Evolutionary conservation across 2,113 vertebrate species (phyloP).

Genomic region (Cyanistes caeruleus): DNA sequence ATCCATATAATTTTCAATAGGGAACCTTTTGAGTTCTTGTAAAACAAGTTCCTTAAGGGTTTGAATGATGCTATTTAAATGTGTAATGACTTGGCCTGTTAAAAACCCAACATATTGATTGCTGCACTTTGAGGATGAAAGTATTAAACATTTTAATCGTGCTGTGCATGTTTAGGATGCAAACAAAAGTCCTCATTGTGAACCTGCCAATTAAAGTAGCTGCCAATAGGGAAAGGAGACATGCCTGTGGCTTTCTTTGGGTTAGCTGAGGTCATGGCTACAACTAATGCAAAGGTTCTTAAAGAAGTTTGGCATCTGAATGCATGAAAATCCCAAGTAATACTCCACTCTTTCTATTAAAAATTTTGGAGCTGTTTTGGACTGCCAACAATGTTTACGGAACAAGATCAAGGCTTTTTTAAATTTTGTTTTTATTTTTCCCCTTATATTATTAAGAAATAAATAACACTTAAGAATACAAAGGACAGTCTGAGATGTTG

Average conservation of each 20-base stretch:
- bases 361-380: constrained; percentile 8
- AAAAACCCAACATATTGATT: constrained; percentile 57
- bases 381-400: neutral
- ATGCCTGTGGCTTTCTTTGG: constrained; percentile 57
- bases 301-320: constrained; percentile 50
- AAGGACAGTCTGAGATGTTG: neutral
- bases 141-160: constrained; percentile 55
- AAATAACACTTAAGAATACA: neutral
- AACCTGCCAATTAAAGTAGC: constrained; percentile 75
- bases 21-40: constrained; percentile 31
- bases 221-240: constrained; percentile 58
- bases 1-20: constrained; percentile 56
- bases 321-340: constrained; percentile 24
- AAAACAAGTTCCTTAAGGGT: constrained; percentile 41
- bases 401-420: neutral
- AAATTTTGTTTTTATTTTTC: too few species aligned
- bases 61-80: constrained; percentile 73
- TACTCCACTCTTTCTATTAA: constrained; percentile 32
- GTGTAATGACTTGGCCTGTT: constrained; percentile 53
- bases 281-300: constrained; percentile 61
- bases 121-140: constrained; percentile 70
- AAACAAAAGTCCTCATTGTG: constrained; percentile 79
- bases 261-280: constrained; percentile 74
- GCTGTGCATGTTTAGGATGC: constrained; percentile 63
- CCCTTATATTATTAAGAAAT: neutral